A percentile compares a stretch with the other conserved stretches of the same genome.
phyloP scores from a whole-genome alignment of 2,797 vertebrate genomes.

The Parambassis ranga region DNA sequence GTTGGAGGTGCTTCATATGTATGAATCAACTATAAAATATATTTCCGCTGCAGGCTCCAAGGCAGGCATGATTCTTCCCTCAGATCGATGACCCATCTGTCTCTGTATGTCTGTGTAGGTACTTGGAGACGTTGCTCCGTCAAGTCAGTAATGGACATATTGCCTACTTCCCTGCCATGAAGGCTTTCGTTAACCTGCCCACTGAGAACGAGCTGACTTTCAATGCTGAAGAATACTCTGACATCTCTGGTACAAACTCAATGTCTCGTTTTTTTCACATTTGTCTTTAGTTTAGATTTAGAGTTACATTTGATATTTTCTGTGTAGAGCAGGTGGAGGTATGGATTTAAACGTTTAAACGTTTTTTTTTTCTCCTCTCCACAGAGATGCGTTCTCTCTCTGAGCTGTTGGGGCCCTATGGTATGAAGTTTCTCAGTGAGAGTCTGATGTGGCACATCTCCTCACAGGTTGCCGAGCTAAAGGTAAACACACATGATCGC shows the following conservation, averaged over 20 bases:
- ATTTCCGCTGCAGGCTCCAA: too few relatives aligned
- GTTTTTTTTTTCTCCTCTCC: background rate
- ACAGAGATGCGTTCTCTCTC: slow-evolving; percentile 97
- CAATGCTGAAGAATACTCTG: slow-evolving; percentile 98
- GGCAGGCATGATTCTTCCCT: too few relatives aligned
- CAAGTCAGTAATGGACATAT: slow-evolving; percentile 99
- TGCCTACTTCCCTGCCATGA: slow-evolving; percentile 99
- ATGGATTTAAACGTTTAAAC: background rate
- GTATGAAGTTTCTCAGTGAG: slow-evolving; percentile 99
- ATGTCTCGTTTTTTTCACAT: background rate
- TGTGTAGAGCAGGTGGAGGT: background rate
- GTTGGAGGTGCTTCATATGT: too few relatives aligned
- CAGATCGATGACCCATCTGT: too few relatives aligned
- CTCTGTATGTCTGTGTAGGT: slow-evolving; percentile 81
- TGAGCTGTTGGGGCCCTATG: slow-evolving; percentile 95
- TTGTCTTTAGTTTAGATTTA: background rate
- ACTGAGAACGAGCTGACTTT: slow-evolving; percentile 98
- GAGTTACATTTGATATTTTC: background rate
- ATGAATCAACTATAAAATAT: too few relatives aligned
- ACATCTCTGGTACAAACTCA: slow-evolving; percentile 91
- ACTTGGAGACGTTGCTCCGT: slow-evolving; percentile 96
- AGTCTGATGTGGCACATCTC: slow-evolving; percentile 99
- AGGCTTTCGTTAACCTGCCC: slow-evolving; percentile 98
- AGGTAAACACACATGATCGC: slow-evolving; percentile 76
- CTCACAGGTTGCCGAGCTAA: slow-evolving; percentile 97